These are phyloP conservation scores for Genyomyrus donnyi DNA, from an alignment of 2,113 vertebrate genomes.

Conservation along the genomic window DNA sequence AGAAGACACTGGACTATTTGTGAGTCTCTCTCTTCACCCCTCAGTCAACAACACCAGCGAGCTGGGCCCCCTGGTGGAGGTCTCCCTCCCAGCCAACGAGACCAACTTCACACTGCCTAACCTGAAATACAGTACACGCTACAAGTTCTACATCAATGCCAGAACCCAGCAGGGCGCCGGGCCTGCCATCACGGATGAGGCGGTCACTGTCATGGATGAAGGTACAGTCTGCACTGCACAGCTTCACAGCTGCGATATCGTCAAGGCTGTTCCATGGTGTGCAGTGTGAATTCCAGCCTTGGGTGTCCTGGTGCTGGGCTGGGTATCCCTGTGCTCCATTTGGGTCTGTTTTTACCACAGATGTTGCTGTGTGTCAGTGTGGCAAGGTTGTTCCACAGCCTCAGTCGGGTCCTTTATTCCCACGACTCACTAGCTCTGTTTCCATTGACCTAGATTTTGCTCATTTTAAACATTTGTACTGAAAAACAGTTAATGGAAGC, in stretches of 20 bases:
- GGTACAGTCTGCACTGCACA: conserved; percentile 62
- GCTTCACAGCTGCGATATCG: not conserved
- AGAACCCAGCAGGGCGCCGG: conserved; percentile 77
- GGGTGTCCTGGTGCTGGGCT: not conserved
- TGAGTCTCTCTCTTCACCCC: conserved; percentile 9
- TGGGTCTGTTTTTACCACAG: not conserved
- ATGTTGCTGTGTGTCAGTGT: not conserved
- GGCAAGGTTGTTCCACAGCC: not conserved
- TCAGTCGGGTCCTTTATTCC: not conserved
- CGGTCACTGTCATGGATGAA: conserved; percentile 80
- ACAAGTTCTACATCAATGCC: conserved; percentile 92
- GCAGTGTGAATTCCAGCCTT: not conserved
- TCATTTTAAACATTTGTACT: not conserved
- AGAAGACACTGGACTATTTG: not conserved
- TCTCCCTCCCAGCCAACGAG: conserved; percentile 82
- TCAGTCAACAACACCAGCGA: conserved; percentile 92
- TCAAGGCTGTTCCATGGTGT: not conserved
- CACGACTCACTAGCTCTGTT: not conserved
- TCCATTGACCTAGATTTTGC: not conserved
- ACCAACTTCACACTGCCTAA: conserved; percentile 78
- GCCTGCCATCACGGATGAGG: conserved; percentile 77
- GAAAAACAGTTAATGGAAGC: not conserved
- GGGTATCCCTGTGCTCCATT: not conserved
- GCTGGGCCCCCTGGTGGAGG: conserved; percentile 75
- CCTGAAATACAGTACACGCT: conserved; percentile 89